Conservation (phyloP, 2,113 vertebrate species). For the Vimba vimba region DNA sequence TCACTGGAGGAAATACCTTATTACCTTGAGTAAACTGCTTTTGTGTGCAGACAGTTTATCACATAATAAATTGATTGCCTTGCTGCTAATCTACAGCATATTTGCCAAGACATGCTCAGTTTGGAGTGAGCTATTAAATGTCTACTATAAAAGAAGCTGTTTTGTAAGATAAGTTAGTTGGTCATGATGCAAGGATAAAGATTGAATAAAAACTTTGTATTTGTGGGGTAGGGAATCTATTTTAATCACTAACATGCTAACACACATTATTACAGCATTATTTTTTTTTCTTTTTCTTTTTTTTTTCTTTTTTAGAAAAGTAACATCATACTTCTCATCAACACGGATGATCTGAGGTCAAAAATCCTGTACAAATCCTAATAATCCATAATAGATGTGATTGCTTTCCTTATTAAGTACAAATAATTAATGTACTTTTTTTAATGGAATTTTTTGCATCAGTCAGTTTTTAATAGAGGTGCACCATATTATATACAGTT, state of each 20-base stretch:
- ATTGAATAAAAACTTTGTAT: no score
- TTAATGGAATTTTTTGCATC: neutral
- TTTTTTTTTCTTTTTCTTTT: neutral
- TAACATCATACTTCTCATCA: neutral
- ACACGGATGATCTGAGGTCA: neutral
- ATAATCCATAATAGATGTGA: no score
- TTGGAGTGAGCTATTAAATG: slow-evolving; percentile 28
- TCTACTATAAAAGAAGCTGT: neutral
- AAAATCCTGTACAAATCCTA: neutral
- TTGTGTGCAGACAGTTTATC: slow-evolving; percentile 7
- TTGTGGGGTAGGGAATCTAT: no score
- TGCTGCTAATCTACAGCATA: slow-evolving; percentile 24
- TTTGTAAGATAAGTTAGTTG: neutral
- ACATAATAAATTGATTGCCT: slow-evolving; percentile 22
- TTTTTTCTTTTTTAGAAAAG: neutral
- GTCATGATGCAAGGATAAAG: neutral
- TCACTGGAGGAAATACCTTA: slow-evolving; percentile 19
- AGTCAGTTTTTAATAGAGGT: neutral
- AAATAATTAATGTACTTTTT: neutral
- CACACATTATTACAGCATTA: no score
- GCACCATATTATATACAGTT: no score
- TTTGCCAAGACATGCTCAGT: slow-evolving; percentile 20
- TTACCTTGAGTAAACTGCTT: slow-evolving; percentile 16
- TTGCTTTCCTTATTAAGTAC: no score
- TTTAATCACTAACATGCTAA: no score